Base-by-base conservation (phyloP, 2,797 vertebrate genomes). In the Lemur catta region DNA sequence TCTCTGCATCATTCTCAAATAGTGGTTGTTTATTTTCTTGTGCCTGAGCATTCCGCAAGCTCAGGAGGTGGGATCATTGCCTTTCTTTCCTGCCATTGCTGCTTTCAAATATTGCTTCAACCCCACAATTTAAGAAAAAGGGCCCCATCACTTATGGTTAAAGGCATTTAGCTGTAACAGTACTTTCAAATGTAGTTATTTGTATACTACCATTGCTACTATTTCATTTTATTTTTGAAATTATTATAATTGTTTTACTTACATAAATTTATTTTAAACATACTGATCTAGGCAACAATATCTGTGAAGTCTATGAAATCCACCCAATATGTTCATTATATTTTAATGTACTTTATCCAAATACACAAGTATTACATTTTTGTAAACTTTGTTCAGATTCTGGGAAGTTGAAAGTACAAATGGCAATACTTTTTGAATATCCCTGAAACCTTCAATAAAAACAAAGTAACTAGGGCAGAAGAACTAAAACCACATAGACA, bases 211-310 rank as follows among this genome's bases (percentile, higher is more conserved):
- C 57, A 78, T 50, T 88, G 57, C 17, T 76, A 46, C n/a, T 84
- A 28, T 80, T 91, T 86, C 74, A 91, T 63, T 91, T 97, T 89
- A 74, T 93, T 84, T 11, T 78, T 76, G 52, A 71, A 74, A 88
- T 72, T 59, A 67, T 57, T 88, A 15, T 69, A 84, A 20, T 52
- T 84, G 2, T 88, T 95, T 78, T 78, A 71, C 24, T 67, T 48
- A 50, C 0, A 59, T 85, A 76, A 84, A 63, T 89, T 86, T 72
- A 69, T 95, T 63, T 84, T 72, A 52, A 14, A 95, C 33, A 78
- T 41, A 79, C 13, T 82, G 33, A 74, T 41, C 6, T 78, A 93
- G 52, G 50, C 63, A 48, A 18, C 79, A 65, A 67, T 72, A 89
- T 72, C 78, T 93, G 35, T 79, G 33, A 88, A 71, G 28, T 12